Percentiles rank a stretch among this genome's conserved stretches.
These are phyloP conservation scores for Phalacrocorax brasilianus DNA, from an alignment of 2,113 vertebrate species.

Conservation along the genomic window DNA sequence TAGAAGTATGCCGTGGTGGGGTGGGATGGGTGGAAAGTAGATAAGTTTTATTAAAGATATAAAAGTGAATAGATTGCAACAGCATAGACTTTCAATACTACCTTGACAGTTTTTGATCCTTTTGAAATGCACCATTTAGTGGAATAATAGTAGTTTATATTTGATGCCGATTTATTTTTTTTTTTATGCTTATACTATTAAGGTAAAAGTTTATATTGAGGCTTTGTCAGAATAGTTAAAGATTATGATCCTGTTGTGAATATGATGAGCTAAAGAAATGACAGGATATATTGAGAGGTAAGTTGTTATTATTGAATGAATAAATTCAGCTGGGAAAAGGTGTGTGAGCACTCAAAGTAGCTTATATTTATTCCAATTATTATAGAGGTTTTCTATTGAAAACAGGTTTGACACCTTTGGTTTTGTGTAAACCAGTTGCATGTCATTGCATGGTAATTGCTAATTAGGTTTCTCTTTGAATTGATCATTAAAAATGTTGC, in stretches of 20 bases:
- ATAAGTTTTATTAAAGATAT: background rate
- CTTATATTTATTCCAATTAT: background rate
- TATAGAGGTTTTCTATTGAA: background rate
- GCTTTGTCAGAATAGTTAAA: background rate
- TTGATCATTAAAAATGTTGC: background rate
- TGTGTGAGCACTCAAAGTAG: fast-evolving
- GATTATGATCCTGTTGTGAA: background rate
- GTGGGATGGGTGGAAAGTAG: background rate
- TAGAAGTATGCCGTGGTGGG: background rate
- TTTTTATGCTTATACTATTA: background rate
- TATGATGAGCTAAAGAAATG: background rate
- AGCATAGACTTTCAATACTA: background rate
- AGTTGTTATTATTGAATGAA: background rate
- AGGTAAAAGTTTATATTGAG: background rate
- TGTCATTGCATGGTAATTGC: background rate
- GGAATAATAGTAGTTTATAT: background rate
- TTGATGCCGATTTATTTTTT: background rate
- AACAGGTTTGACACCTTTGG: background rate
- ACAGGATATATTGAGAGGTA: background rate
- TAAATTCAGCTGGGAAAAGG: background rate
- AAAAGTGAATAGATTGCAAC: background rate
- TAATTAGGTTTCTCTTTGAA: background rate
- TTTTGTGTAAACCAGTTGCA: background rate
- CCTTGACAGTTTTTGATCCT: background rate
- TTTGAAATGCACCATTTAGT: background rate